These are phyloP conservation scores for Autographa gamma DNA, from an alignment of 2,888 invertebrate genomes.

Conservation along the genomic window DNA sequence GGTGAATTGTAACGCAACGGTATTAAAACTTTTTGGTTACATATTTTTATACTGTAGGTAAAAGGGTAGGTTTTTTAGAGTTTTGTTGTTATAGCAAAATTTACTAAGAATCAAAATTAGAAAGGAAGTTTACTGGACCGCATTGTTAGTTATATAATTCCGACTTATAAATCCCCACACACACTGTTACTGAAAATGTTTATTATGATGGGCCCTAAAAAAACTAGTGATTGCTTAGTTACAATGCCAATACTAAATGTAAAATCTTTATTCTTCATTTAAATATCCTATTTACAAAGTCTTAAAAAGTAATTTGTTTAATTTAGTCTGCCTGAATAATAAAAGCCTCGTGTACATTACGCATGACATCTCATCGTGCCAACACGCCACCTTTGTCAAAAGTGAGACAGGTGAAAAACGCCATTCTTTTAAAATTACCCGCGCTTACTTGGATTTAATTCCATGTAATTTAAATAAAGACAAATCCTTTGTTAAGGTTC, in stretches of 20 bases:
- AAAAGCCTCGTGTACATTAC: constrained; percentile 9
- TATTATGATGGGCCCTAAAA: no score
- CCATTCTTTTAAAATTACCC: constrained; percentile 45
- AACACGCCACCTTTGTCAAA: constrained; percentile 49
- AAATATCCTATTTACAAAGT: neutral
- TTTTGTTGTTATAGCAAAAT: no score
- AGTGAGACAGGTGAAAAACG: constrained; percentile 50
- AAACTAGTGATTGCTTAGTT: no score
- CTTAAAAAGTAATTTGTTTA: neutral
- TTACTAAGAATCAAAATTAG: no score
- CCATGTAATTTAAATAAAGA: constrained; percentile 42
- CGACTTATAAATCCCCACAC: no score
- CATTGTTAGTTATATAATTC: no score
- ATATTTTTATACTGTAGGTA: no score
- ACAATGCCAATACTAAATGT: no score
- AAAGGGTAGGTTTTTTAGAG: no score
- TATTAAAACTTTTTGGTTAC: neutral
- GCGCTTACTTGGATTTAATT: constrained; percentile 44
- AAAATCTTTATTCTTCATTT: no score
- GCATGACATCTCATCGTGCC: constrained; percentile 8
- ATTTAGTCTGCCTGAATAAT: neutral
- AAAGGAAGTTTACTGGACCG: no score
- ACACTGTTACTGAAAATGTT: no score
- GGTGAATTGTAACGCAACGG: neutral
- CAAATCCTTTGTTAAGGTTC: constrained; percentile 32